Evolutionary conservation across 2,113 vertebrate species (phyloP), one percentile per base, ranked within the genome.

Genomic region (Boulengeromyrus knoepffleri): DNA sequence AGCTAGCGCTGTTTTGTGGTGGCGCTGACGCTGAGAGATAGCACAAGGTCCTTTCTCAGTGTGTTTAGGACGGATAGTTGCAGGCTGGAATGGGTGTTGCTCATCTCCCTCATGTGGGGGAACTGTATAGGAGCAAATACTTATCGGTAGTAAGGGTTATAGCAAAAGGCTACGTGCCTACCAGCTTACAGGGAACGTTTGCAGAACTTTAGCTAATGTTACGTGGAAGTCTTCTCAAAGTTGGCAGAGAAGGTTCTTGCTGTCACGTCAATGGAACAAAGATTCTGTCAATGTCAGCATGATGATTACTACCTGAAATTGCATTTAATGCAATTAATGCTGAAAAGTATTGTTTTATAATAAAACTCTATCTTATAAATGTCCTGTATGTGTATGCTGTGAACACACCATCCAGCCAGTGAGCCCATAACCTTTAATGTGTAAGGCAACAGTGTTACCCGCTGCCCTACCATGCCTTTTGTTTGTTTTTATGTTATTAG

Each of bases 21-120:
- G 17, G 42, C 56, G 77, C 85, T 85, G 31, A 46, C 85, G 47
- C 36, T 62, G 88, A 90, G 70, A 86, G 80, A 85, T 46, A n/a
- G 83, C 66, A 90, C 88, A 85, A 80, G 31, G 80, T 93, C 91
- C 91, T 93, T 93, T 94, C 93, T 93, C 80, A 91, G 58, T 5
- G 17, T 89, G 93, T 93, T 93, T 89, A 91, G 86, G 89, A 88
- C 39, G 87, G 92, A 91, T 91, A 94, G 93, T 90, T 91, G 91
- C 90, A 66, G 89, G 91, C 90, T 90, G 85, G 90, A 90, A 70
- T 83, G 91, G 91, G 91, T 80, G 80, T 17, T 19, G 85, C 5
- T 36, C 85, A 56, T 87, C 77, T 45, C 15, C 15, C 31, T 21
- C 5, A 1, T 42, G 42, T 39, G 17, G 42, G 46, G 9, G 83